These are phyloP conservation scores for Sinocyclocheilus anshuiensis DNA, from an alignment of 2,113 vertebrate genomes.

Conservation along the genomic window DNA sequence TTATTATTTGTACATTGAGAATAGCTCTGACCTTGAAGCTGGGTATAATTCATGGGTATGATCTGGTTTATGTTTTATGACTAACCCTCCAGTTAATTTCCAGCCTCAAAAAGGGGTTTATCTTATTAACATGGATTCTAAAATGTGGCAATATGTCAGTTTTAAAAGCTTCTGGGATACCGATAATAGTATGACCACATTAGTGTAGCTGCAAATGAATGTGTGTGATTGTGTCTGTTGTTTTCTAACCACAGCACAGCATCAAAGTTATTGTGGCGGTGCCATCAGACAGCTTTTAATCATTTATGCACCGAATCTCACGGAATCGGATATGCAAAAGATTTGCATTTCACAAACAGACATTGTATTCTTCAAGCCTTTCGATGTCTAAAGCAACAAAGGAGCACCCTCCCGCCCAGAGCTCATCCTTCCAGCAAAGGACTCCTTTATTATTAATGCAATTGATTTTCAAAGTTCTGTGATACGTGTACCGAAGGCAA, in stretches of 20 bases:
- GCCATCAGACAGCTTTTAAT: slow-evolving; percentile 16
- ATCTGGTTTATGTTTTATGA: neutral
- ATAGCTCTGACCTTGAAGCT: slow-evolving; percentile 20
- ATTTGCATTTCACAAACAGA: slow-evolving; percentile 25
- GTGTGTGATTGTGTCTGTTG: neutral
- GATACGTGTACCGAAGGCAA: neutral
- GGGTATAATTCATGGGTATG: neutral
- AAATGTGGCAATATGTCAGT: neutral
- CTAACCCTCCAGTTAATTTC: neutral
- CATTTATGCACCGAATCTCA: neutral
- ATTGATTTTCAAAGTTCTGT: slow-evolving; percentile 36
- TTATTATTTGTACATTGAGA: neutral
- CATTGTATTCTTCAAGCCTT: neutral
- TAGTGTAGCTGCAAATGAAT: neutral
- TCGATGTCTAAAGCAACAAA: slow-evolving; percentile 17
- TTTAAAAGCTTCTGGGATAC: neutral
- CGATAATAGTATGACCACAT: neutral
- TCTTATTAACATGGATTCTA: neutral
- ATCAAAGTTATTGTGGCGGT: slow-evolving; percentile 22
- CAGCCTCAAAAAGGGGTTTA: neutral
- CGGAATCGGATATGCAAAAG: neutral
- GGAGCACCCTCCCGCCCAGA: neutral
- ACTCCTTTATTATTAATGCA: slow-evolving; percentile 38
- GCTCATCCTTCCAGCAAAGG: slow-evolving; percentile 8
- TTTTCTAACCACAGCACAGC: neutral